A percentile compares a stretch with the other conserved stretches of the same genome.
phyloP scores from a whole-genome alignment of 2,888 invertebrate genomes.

The Dryococelus australis region DNA sequence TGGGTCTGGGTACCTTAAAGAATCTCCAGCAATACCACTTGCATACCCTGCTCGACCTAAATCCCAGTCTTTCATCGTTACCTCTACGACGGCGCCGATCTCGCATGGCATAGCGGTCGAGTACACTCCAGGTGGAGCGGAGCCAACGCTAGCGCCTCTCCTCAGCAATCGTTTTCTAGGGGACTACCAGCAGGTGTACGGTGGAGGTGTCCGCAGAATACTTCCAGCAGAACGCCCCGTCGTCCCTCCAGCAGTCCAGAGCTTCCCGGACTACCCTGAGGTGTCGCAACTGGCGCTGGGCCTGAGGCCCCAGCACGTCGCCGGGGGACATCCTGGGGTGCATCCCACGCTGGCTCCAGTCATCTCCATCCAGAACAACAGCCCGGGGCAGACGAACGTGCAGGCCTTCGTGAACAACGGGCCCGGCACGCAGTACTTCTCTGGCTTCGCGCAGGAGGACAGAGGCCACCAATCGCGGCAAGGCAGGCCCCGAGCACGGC shows the following conservation, averaged over 20 bases:
- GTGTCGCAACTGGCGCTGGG: not conserved
- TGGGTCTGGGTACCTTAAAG: not conserved
- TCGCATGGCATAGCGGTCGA: not conserved
- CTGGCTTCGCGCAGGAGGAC: not conserved
- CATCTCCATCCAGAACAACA: conserved; percentile 4
- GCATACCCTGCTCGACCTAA: not conserved
- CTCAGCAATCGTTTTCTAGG: not conserved
- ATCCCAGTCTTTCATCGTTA: not conserved
- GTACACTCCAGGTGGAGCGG: not conserved
- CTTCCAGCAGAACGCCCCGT: too few relatives aligned
- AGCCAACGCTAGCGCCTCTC: not conserved
- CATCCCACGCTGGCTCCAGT: not conserved
- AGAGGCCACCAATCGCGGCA: not conserved
- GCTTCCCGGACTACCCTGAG: not conserved
- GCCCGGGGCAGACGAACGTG: not conserved
- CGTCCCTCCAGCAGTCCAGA: not conserved
- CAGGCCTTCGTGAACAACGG: conserved; percentile 4
- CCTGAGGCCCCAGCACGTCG: not conserved
- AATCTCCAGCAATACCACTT: not conserved
- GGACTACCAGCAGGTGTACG: not conserved
- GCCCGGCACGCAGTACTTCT: not conserved
- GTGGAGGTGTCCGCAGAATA: too few relatives aligned
- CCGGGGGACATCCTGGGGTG: not conserved
- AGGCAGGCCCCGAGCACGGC: not conserved
- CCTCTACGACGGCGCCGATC: not conserved